Conservation (phyloP, 2,113 vertebrate species). For the Anolis carolinensis region DNA sequence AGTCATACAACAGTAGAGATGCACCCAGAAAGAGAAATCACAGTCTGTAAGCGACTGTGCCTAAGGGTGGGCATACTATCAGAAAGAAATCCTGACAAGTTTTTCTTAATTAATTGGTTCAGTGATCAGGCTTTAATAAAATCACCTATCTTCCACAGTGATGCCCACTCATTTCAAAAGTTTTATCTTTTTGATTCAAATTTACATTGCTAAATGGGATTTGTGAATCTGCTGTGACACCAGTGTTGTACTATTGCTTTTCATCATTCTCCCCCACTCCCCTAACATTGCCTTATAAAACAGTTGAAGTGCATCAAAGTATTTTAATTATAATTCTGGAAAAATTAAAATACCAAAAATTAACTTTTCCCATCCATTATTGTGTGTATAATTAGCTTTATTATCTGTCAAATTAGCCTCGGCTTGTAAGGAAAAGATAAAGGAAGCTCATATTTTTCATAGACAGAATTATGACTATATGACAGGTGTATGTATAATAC, state of each 20-base stretch:
- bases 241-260: neutral
- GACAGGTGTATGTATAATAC: neutral
- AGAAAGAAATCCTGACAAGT: conserved; percentile 43
- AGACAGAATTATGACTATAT: neutral
- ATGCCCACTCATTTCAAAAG: conserved; percentile 27
- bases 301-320: neutral
- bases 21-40: conserved; percentile 37
- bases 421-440: neutral
- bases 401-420: neutral
- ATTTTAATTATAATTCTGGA: neutral
- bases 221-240: neutral
- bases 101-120: conserved; percentile 56
- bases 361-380: conserved; percentile 6
- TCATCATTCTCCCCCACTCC: neutral
- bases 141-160: conserved; percentile 22
- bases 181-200: conserved; percentile 36
- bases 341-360: neutral
- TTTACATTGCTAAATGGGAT: conserved; percentile 30
- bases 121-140: conserved; percentile 54
- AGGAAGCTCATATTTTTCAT: neutral
- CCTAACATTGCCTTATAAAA: neutral
- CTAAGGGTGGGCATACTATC: conserved; percentile 30
- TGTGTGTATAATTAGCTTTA: neutral
- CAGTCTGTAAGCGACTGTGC: neutral
- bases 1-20: too few species aligned